Evolutionary conservation across 37 sponge, comb jelly and placozoan species (phyloP), one percentile per base, ranked within the genome.

Genomic region (Bolinopsis microptera): DNA sequence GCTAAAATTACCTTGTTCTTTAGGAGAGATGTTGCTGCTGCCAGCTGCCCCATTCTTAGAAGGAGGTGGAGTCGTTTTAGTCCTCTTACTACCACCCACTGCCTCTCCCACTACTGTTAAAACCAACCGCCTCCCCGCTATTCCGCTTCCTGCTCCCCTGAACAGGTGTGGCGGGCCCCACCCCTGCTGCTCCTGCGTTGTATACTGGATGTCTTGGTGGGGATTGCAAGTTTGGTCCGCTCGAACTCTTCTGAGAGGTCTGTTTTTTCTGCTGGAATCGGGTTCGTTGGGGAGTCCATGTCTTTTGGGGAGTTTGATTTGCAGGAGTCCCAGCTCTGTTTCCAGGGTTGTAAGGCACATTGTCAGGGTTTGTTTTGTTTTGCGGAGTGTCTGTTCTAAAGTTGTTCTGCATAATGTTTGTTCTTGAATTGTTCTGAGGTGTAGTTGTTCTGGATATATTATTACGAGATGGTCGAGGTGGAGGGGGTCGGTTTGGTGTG

Each of bases 401-500:
- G n/a, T n/a, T n/a, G n/a, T n/a, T 18, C 18, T 61, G 68, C 68
- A 21, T 9, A 61, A 61, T 61, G 68, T 61, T 61, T 61, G 68
- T 21, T 61, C 18, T 61, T 61, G 68, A 61, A 21, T 61, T 9
- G 68, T 61, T 21, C 18, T 9, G 68, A 61, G 9, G 68, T 61
- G 68, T 9, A 21, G 68, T 18, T 61, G 9, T 61, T 70, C 30
- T 48, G 13, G 61, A 48, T 13, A 48, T 48, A 13, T 48, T 48
- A 13, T 48, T 48, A 5, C 61, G 25, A 70, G 74, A 22, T 2
- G 25, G 22, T 35, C 82, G 3, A 21, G 82, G 82, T 30, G 82
- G 82, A 33, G 82, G 82, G 3, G 82, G 82, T 80, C 82, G 16
- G 82, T 80, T 80, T 80, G 82, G 82, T 23, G 82, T 80, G 23